Evolutionary conservation across 2,888 invertebrate species (phyloP).

Genomic region (Eupithecia exiguata): DNA sequence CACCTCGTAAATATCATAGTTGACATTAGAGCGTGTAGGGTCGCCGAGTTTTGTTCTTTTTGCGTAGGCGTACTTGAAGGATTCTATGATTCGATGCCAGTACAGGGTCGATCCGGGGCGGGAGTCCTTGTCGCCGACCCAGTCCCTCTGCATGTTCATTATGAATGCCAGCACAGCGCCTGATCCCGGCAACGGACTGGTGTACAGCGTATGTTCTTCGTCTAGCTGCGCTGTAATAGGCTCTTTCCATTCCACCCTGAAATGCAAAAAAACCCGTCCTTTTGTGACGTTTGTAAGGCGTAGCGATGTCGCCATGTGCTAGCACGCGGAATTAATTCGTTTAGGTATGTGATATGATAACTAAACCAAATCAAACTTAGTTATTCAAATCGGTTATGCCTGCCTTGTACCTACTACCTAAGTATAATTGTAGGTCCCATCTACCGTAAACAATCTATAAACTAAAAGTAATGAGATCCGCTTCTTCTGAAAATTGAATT

Average conservation of each 20-base stretch:
- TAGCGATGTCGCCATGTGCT: too few relatives aligned
- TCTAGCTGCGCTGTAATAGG: constrained; percentile 84
- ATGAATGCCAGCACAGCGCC: constrained; percentile 92
- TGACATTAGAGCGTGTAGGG: constrained; percentile 64
- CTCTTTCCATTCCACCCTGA: constrained; percentile 86
- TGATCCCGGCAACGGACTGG: constrained; percentile 93
- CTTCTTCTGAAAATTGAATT: too few relatives aligned
- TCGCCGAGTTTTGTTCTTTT: constrained; percentile 93
- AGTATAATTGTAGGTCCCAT: too few relatives aligned
- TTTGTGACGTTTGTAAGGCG: neutral
- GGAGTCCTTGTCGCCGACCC: constrained; percentile 72
- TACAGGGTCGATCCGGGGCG: constrained; percentile 67
- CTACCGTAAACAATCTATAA: too few relatives aligned
- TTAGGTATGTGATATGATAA: too few relatives aligned
- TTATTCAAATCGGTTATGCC: too few relatives aligned
- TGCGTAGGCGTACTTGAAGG: constrained; percentile 96
- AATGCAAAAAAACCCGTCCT: constrained; percentile 33
- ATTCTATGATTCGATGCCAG: constrained; percentile 94
- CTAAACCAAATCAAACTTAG: too few relatives aligned
- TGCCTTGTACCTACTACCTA: too few relatives aligned
- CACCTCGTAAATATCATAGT: constrained; percentile 62
- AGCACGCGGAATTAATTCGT: too few relatives aligned
- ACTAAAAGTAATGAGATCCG: too few relatives aligned
- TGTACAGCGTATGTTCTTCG: constrained; percentile 87
- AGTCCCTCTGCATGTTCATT: constrained; percentile 88